Conservation (phyloP, 2,113 vertebrate species). For the Hiodon alosoides region DNA sequence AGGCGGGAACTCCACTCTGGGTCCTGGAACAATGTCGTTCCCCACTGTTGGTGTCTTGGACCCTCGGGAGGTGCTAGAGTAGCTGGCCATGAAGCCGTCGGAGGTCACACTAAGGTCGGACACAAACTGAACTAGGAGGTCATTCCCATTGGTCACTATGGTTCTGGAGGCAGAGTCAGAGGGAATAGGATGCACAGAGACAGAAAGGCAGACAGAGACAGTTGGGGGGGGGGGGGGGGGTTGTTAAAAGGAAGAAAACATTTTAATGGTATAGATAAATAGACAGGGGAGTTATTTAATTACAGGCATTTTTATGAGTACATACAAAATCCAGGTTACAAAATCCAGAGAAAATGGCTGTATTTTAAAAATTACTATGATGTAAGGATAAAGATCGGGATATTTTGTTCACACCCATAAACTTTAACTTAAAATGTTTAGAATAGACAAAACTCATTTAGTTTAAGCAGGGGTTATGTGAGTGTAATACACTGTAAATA, state of each 20-base stretch:
- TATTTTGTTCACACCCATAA: no score
- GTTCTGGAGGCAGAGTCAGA: conserved; percentile 35
- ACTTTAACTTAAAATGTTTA: no score
- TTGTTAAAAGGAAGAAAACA: neutral
- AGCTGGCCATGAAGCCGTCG: conserved; percentile 78
- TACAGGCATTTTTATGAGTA: neutral
- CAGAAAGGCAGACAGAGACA: neutral
- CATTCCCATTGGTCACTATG: conserved; percentile 72
- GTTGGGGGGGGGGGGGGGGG: neutral
- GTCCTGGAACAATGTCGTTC: conserved; percentile 49
- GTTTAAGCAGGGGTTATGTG: no score
- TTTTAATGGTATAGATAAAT: neutral
- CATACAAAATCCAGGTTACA: neutral
- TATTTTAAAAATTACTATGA: no score
- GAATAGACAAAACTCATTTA: no score
- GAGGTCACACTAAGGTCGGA: conserved; percentile 85
- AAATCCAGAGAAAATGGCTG: no score
- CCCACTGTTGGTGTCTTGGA: conserved; percentile 44
- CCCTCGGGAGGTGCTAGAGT: conserved; percentile 56
- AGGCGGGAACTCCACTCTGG: conserved; percentile 35
- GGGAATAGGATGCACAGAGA: neutral
- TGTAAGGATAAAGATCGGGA: no score
- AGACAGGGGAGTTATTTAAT: neutral
- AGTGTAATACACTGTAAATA: no score
- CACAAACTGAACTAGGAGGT: conserved; percentile 84